Evolutionary conservation across 2,113 vertebrate genomes (phyloP).

Genomic region (Murina feae): DNA sequence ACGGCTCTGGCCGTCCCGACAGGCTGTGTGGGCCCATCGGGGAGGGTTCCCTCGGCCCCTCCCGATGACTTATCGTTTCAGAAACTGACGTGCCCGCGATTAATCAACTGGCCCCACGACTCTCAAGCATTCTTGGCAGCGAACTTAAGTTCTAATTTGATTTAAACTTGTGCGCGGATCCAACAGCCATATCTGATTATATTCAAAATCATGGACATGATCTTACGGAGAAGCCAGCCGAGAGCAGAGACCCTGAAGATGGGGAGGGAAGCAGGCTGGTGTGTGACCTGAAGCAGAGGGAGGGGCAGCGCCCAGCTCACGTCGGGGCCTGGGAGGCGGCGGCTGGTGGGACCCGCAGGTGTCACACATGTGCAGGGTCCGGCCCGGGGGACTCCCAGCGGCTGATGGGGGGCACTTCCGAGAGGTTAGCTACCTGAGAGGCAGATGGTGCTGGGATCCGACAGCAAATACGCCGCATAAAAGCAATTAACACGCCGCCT

Average conservation of each 20-base stretch:
- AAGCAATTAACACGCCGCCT: constrained; percentile 63
- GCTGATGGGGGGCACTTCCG: not conserved
- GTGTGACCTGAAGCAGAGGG: not conserved
- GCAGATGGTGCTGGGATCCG: constrained; percentile 59
- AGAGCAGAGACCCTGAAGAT: not conserved
- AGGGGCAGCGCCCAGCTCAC: too few relatives aligned
- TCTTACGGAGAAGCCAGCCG: not conserved
- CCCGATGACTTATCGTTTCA: not conserved
- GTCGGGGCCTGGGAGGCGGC: too few relatives aligned
- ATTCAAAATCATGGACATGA: constrained; percentile 24
- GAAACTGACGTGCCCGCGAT: constrained; percentile 29
- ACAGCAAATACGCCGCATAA: constrained; percentile 64
- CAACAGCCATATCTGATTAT: constrained; percentile 50
- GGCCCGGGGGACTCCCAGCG: not conserved
- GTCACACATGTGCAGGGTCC: too few relatives aligned
- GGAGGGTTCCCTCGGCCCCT: constrained; percentile 3
- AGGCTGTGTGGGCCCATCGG: not conserved
- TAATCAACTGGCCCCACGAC: constrained; percentile 49
- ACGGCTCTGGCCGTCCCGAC: not conserved
- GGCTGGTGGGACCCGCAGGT: too few relatives aligned
- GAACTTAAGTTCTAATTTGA: constrained; percentile 54
- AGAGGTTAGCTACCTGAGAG: constrained; percentile 61
- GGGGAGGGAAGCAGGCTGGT: not conserved
- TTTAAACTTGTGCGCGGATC: constrained; percentile 32
- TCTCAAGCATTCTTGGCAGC: constrained; percentile 52